Percentiles rank a stretch among this genome's conserved stretches.
These are phyloP conservation scores for Philhelius pedissequus DNA, from an alignment of 2,888 invertebrate species.

Conservation along the genomic window DNA sequence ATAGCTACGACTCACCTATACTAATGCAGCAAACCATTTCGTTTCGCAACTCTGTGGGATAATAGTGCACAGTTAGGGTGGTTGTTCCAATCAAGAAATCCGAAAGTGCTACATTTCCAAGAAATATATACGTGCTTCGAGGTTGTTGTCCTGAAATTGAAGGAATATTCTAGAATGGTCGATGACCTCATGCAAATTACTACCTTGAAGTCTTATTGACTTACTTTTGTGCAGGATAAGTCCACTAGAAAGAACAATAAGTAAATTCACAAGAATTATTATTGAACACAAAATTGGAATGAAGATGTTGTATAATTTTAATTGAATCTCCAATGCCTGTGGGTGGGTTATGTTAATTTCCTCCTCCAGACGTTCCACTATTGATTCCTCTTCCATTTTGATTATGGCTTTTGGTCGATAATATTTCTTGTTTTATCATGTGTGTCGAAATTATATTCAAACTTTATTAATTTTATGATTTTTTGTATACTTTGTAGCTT, in stretches of 20 bases:
- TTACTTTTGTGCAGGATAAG: constrained; percentile 83
- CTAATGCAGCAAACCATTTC: constrained; percentile 78
- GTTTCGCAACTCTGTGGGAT: constrained; percentile 76
- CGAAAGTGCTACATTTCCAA: constrained; percentile 84
- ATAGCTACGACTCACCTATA: constrained; percentile 75
- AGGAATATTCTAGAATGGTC: neutral
- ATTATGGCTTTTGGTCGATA: neutral
- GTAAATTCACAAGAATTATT: constrained; percentile 82
- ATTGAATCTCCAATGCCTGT: constrained; percentile 74
- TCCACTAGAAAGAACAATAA: constrained; percentile 84
- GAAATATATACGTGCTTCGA: constrained; percentile 83
- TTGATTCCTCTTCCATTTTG: constrained; percentile 41
- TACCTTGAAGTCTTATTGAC: constrained; percentile 12
- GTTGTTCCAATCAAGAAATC: constrained; percentile 83
- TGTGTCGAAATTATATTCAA: neutral
- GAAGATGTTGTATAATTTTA: constrained; percentile 80
- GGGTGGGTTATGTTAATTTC: constrained; percentile 62
- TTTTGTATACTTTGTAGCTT: neutral
- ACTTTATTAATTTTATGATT: neutral
- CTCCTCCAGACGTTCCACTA: constrained; percentile 54
- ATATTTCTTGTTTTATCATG: neutral
- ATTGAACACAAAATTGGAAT: constrained; percentile 81
- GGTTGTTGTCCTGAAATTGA: constrained; percentile 81
- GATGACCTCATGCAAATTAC: neutral
- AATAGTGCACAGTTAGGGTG: constrained; percentile 80